A percentile compares a stretch with the other conserved stretches of the same genome.
phyloP scores from a whole-genome alignment of 1,140 invertebrate species.

The Drosophila bocqueti region DNA sequence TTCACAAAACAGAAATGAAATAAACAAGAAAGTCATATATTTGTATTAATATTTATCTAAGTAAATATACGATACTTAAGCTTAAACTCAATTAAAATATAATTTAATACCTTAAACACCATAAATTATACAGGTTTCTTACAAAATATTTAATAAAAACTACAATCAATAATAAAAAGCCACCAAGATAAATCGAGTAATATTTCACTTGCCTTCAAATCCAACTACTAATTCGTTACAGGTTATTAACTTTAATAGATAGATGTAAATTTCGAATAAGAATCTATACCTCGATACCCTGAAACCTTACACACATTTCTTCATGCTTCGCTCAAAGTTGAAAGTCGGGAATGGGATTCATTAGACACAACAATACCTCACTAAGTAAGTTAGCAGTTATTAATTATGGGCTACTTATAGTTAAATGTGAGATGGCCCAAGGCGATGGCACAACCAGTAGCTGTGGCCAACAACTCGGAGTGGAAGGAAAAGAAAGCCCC shows the following conservation, averaged over 20 bases:
- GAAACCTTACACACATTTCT: conserved; percentile 7
- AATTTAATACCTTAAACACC: too few species aligned
- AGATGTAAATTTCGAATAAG: conserved; percentile 2
- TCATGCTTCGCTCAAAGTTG: conserved; percentile 33
- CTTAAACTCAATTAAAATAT: too few species aligned
- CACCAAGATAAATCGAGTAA: not conserved
- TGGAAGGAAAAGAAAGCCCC: conserved; percentile 17
- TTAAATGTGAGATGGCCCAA: conserved; percentile 10
- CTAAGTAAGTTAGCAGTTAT: conserved; percentile 78
- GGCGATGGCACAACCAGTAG: conserved; percentile 52
- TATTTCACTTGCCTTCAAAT: not conserved
- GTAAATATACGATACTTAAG: too few species aligned
- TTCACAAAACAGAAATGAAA: too few species aligned
- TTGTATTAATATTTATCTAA: too few species aligned
- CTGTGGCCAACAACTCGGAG: conserved; percentile 8
- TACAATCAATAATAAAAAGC: not conserved
- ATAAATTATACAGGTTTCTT: too few species aligned
- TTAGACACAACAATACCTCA: conserved; percentile 62
- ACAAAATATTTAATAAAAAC: too few species aligned
- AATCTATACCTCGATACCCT: not conserved
- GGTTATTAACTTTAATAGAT: not conserved
- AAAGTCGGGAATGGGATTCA: conserved; percentile 61
- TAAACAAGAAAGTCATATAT: too few species aligned
- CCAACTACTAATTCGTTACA: conserved; percentile 27
- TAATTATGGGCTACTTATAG: conserved; percentile 55